phyloP scores from a whole-genome alignment of 2,113 vertebrate species.

The Centrocercus urophasianus region DNA sequence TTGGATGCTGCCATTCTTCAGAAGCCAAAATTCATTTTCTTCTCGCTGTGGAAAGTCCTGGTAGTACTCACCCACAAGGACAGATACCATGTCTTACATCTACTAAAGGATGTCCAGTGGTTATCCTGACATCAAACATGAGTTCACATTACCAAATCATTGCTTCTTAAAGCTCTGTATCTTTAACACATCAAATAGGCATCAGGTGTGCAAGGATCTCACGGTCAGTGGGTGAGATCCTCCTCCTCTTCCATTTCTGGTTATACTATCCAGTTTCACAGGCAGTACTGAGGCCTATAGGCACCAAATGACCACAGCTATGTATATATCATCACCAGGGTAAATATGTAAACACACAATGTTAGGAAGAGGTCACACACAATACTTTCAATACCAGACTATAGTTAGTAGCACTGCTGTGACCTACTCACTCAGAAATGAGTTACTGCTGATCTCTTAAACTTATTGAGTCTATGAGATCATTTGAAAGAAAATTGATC shows the following conservation, averaged over 20 bases:
- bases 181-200: not conserved
- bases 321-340: slow-evolving; percentile 1
- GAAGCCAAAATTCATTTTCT: not conserved
- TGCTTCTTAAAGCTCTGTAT: not conserved
- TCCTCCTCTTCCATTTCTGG: not conserved
- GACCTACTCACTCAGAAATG: not conserved
- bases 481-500: not conserved
- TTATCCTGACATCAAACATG: not conserved
- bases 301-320: not conserved
- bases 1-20: not conserved
- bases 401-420: not conserved
- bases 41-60: not conserved
- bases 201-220: not conserved
- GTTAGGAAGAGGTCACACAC: not conserved
- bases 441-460: not conserved
- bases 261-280: not conserved
- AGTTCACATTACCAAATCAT: not conserved
- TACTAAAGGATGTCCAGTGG: too few relatives aligned
- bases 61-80: not conserved
- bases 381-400: not conserved
- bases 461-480: not conserved
- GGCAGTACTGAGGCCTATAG: not conserved
- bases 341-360: not conserved
- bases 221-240: not conserved
- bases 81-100: not conserved